Percentiles rank a stretch among this genome's conserved stretches.
These are phyloP conservation scores for Agrotis segetum DNA, from an alignment of 2,888 invertebrate genomes.

Conservation along the genomic window DNA sequence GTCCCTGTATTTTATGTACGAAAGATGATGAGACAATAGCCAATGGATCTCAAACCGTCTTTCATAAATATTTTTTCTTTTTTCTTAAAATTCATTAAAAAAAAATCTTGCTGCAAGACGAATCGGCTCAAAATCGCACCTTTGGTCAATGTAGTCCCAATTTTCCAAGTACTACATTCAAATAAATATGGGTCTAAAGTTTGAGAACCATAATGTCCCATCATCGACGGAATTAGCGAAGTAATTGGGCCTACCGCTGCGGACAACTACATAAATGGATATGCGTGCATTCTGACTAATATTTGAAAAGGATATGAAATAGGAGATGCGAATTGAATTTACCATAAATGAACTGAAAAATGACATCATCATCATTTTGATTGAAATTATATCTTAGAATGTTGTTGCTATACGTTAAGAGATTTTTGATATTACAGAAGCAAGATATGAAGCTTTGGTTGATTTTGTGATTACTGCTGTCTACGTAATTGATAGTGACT, in stretches of 20 bases:
- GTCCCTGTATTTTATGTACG: slow-evolving; percentile 79
- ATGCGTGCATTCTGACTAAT: slow-evolving; percentile 31
- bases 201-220: slow-evolving; percentile 63
- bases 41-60: slow-evolving; percentile 71
- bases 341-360: slow-evolving; percentile 20
- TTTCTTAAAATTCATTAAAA: neutral
- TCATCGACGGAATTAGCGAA: slow-evolving; percentile 58
- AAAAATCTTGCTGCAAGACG: neutral
- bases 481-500: neutral
- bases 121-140: neutral
- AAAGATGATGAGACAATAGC: slow-evolving; percentile 82
- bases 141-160: neutral
- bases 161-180: neutral
- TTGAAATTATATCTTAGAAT: neutral
- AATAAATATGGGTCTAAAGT: neutral
- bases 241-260: slow-evolving; percentile 62
- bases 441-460: neutral
- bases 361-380: slow-evolving; percentile 32
- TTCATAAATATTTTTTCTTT: neutral
- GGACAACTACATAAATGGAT: slow-evolving; percentile 47
- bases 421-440: neutral
- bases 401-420: neutral
- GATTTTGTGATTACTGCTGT: neutral
- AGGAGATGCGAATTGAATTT: slow-evolving; percentile 38
- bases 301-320: slow-evolving; percentile 55